Conservation (phyloP, 2,113 vertebrate species). For the Chaetorhynchus papuensis region DNA sequence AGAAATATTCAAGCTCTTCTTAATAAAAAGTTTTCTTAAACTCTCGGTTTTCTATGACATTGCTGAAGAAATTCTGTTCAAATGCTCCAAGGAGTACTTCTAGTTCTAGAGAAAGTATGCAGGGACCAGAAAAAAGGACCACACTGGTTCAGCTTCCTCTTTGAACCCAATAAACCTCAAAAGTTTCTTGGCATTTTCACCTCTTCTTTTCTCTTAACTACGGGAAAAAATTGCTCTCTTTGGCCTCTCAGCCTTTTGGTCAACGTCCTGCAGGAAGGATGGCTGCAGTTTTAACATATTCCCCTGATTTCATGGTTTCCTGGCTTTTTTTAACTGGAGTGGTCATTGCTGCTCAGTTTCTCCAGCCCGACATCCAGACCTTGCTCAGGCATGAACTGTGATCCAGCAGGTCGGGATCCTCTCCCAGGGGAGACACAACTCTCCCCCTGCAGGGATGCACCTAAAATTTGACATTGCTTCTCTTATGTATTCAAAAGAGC, state of each 20-base stretch:
- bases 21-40: neutral
- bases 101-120: neutral
- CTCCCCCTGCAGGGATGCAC: accelerated
- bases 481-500: neutral
- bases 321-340: neutral
- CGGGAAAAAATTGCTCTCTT: neutral
- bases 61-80: neutral
- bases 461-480: accelerated
- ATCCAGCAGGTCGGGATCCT: neutral
- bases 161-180: neutral
- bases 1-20: neutral
- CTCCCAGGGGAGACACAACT: neutral
- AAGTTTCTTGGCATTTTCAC: neutral
- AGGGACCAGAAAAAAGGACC: neutral
- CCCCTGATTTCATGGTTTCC: neutral
- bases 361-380: neutral
- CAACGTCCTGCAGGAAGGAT: neutral
- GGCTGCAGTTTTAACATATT: neutral
- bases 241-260: neutral
- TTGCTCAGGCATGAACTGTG: neutral
- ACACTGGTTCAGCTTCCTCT: neutral
- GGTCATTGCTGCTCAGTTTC: neutral
- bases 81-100: neutral
- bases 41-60: neutral
- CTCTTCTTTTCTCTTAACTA: neutral